Base-by-base conservation (phyloP, 2,888 invertebrate species). In the Bhutanitis thaidina region DNA sequence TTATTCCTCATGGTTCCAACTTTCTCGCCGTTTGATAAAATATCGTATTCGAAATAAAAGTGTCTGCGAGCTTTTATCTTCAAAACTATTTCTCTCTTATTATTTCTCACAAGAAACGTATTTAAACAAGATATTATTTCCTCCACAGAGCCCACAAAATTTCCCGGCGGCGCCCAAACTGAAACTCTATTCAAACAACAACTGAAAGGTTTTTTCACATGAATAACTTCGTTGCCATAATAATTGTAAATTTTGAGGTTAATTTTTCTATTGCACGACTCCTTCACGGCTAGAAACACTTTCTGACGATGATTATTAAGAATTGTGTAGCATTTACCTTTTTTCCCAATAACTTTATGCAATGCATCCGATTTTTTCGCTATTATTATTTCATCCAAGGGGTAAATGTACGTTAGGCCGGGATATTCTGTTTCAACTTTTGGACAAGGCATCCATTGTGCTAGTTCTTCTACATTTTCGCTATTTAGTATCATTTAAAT, bases 401-500 rank as follows among this genome's bases (percentile, higher is more conserved):
- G 59, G 9, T 49, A 61, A 30, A 83, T 53, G 55, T 74, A 81
- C 0, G 79, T 76, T 7, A 83, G 60, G 0, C 79, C 77, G 8
- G 84, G 83, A 37, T 60, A 63, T 5, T 66, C 60, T 1, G 54
- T 61, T 1, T 64, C 48, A 5, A 58, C 49, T 16, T 60, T 57
- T 1, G 84, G 84, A 53, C 80, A 80, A n/a, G 67, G 41, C 84
- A 83, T 83, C 82, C 84, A 80, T 61, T 62, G 54, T 47, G 20
- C 20, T 20, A 20, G 20, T 20, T 52, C 57, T 50, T 43, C 49
- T 7, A 36, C 47, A 52, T 45, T 45, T 29, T 29, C 36, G n/a
- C 3, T 41, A 1, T 41, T 35, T 45, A n/a, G n/a, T n/a, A 36
- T 30, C 51, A 51, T 51, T 51, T 45, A 51, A 45, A 41, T 30